These are phyloP conservation scores for Mus pahari DNA, from an alignment of 2,113 vertebrate species.

Conservation along the genomic window DNA sequence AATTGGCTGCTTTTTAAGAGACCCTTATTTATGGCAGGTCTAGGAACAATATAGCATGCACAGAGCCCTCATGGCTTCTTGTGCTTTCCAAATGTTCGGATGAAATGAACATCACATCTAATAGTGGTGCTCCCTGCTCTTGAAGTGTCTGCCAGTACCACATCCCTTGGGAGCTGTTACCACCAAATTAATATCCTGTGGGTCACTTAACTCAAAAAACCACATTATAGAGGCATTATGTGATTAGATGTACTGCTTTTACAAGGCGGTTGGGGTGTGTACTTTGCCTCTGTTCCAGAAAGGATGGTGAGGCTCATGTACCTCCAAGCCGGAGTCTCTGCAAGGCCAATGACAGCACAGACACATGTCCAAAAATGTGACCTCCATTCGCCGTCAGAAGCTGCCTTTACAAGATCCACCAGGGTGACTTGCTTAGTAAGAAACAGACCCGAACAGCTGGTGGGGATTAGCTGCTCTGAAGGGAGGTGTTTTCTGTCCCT, in stretches of 20 bases:
- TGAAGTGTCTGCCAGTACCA: constrained; percentile 79
- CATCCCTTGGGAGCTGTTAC: constrained; percentile 79
- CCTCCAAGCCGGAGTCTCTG: constrained; percentile 74
- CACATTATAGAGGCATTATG: constrained; percentile 78
- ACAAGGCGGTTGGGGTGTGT: constrained; percentile 63
- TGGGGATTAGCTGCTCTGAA: background rate
- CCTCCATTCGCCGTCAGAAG: constrained; percentile 9
- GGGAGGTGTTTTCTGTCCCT: background rate
- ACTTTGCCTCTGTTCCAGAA: constrained; percentile 68
- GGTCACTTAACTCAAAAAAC: constrained; percentile 80
- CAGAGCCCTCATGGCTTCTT: constrained; percentile 83
- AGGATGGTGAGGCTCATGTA: constrained; percentile 43
- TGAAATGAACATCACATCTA: constrained; percentile 82
- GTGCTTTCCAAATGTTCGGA: constrained; percentile 87
- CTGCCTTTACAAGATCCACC: background rate
- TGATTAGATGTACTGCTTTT: constrained; percentile 76
- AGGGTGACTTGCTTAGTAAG: constrained; percentile 53
- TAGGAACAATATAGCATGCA: constrained; percentile 85
- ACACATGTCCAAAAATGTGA: constrained; percentile 23
- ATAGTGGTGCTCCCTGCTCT: constrained; percentile 80
- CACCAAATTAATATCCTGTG: constrained; percentile 86
- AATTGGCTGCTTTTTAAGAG: constrained; percentile 83
- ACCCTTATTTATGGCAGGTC: constrained; percentile 86
- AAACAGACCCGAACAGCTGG: background rate
- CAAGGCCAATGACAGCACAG: constrained; percentile 10